Conservation (phyloP, 1,140 invertebrate genomes). For the Calliphora vicina region DNA sequence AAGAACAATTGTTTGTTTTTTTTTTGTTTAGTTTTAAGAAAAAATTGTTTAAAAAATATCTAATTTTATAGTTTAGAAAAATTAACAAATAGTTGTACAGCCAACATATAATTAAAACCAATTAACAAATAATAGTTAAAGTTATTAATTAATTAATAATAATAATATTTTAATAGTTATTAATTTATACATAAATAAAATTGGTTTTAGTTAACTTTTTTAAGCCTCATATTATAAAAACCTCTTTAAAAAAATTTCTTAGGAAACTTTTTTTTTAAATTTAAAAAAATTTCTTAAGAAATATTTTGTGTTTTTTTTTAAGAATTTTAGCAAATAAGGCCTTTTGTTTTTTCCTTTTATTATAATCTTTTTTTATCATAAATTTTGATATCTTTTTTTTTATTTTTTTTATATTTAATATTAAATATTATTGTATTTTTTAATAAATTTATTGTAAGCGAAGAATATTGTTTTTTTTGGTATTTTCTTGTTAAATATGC, state of each 20-base stretch:
- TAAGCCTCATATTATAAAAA: too few relatives aligned
- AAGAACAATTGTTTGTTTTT: constrained; percentile 11
- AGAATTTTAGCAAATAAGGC: too few relatives aligned
- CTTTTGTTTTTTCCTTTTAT: background rate
- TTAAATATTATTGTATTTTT: background rate
- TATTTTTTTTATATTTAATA: background rate
- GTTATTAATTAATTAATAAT: background rate
- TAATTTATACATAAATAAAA: too few relatives aligned
- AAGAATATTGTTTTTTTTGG: background rate
- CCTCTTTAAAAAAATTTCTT: background rate
- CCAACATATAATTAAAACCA: constrained; percentile 11
- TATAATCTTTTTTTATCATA: background rate
- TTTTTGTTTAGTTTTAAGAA: background rate
- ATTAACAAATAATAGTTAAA: constrained; percentile 12
- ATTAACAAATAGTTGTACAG: background rate
- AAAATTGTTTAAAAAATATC: constrained; percentile 9
- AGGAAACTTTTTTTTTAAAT: background rate
- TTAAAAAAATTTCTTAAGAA: background rate
- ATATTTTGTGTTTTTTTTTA: background rate
- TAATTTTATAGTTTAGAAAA: too few relatives aligned
- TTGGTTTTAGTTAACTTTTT: too few relatives aligned
- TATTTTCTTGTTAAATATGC: background rate
- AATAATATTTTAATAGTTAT: background rate
- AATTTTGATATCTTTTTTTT: background rate
- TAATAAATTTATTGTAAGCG: background rate